These are phyloP conservation scores for Macropis europaea DNA, from an alignment of 2,888 invertebrate species.

Conservation along the genomic window DNA sequence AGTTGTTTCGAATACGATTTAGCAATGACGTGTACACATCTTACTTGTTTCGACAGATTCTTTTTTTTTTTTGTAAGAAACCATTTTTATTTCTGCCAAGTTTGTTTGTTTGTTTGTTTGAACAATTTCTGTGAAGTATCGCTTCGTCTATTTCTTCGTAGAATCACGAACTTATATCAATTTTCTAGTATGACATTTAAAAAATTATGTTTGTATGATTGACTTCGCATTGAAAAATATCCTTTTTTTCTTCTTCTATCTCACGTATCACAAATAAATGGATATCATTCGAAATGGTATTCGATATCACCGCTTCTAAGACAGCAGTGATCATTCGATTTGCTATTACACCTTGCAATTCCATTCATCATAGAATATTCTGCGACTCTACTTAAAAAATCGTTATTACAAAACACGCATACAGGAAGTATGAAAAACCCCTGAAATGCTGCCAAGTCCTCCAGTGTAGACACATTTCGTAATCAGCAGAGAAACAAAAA, in stretches of 20 bases:
- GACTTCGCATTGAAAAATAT: constrained; percentile 59
- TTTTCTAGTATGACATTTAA: constrained; percentile 49
- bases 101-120: no score
- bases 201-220: constrained; percentile 57
- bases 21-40: constrained; percentile 33
- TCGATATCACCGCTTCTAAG: constrained; percentile 7
- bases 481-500: constrained; percentile 33
- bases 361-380: constrained; percentile 43
- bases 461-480: constrained; percentile 38
- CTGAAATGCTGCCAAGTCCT: constrained; percentile 49
- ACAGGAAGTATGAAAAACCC: constrained; percentile 32
- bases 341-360: constrained; percentile 44
- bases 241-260: constrained; percentile 25
- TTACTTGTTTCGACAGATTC: constrained; percentile 27
- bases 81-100: constrained; percentile 29
- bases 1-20: constrained; percentile 29
- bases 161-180: constrained; percentile 54
- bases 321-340: constrained; percentile 31
- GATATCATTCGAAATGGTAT: constrained; percentile 45
- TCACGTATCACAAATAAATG: constrained; percentile 54
- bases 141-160: constrained; percentile 36
- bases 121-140: constrained; percentile 37
- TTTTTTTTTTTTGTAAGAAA: not conserved
- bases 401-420: constrained; percentile 51
- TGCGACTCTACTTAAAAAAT: constrained; percentile 28